phyloP scores from a whole-genome alignment of 2,797 vertebrate genomes.

The Tokudaia tokunoshimensis region DNA sequence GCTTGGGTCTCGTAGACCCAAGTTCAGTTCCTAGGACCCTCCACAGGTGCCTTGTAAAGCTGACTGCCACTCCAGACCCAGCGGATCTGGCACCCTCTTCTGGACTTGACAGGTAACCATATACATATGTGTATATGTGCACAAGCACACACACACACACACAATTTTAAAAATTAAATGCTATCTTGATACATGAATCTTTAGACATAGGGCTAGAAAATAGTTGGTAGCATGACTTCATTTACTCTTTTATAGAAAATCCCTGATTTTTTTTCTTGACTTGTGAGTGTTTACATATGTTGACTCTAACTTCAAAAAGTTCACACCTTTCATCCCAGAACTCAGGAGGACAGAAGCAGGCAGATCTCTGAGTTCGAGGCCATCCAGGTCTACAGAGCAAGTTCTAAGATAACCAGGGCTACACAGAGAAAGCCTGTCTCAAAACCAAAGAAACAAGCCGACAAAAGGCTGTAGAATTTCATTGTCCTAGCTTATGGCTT shows the following conservation, averaged over 20 bases:
- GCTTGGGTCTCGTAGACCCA: neutral
- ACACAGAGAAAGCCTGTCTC: neutral
- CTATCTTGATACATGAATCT: constrained; percentile 46
- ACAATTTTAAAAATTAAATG: constrained; percentile 30
- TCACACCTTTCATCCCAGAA: neutral
- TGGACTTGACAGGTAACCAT: neutral
- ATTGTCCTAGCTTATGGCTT: neutral
- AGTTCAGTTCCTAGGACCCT: neutral
- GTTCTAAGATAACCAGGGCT: neutral
- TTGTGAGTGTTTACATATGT: neutral
- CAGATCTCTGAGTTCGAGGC: neutral
- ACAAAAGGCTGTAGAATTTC: neutral
- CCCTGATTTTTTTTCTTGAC: neutral
- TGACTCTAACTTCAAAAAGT: neutral
- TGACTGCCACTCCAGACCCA: neutral
- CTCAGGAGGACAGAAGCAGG: neutral
- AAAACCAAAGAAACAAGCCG: neutral
- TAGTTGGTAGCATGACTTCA: neutral
- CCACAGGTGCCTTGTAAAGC: too few relatives aligned
- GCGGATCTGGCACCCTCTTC: neutral
- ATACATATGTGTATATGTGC: neutral
- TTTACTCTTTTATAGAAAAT: neutral
- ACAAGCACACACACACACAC: neutral
- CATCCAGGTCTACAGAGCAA: neutral
- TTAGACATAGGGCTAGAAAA: neutral